Evolutionary conservation across 2,888 invertebrate species (phyloP).

Genomic region (Leucania comma): DNA sequence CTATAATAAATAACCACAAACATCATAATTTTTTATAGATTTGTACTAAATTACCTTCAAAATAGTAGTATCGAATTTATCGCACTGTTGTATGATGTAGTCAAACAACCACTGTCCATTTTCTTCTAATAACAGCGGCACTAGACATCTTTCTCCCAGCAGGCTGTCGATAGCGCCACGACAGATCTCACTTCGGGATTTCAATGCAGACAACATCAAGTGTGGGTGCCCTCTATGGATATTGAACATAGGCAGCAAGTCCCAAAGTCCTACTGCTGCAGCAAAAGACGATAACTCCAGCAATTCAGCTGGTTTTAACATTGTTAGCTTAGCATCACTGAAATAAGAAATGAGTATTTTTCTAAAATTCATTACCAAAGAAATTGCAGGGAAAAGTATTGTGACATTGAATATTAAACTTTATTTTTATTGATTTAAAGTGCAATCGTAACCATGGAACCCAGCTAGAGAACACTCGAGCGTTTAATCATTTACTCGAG

Average conservation of each 20-base stretch:
- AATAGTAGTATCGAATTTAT: constrained; percentile 87
- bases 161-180: constrained; percentile 81
- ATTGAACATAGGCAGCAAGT: constrained; percentile 82
- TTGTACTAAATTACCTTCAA: constrained; percentile 86
- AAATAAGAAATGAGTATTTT: constrained; percentile 28
- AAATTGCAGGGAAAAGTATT: not conserved
- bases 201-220: constrained; percentile 78
- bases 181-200: constrained; percentile 77
- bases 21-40: too few relatives aligned
- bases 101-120: constrained; percentile 87
- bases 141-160: constrained; percentile 76
- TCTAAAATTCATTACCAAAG: not conserved
- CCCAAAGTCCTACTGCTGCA: constrained; percentile 87
- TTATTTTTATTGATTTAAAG: not conserved
- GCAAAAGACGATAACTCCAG: constrained; percentile 80
- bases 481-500: not conserved
- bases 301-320: constrained; percentile 75
- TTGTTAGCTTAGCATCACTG: constrained; percentile 82
- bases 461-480: not conserved
- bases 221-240: constrained; percentile 81
- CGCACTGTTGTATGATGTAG: constrained; percentile 88
- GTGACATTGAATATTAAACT: not conserved
- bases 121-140: constrained; percentile 83
- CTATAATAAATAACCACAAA: too few relatives aligned
- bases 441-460: not conserved